Conservation (phyloP, 2,113 vertebrate genomes). For the Sclerurus mexicanus region DNA sequence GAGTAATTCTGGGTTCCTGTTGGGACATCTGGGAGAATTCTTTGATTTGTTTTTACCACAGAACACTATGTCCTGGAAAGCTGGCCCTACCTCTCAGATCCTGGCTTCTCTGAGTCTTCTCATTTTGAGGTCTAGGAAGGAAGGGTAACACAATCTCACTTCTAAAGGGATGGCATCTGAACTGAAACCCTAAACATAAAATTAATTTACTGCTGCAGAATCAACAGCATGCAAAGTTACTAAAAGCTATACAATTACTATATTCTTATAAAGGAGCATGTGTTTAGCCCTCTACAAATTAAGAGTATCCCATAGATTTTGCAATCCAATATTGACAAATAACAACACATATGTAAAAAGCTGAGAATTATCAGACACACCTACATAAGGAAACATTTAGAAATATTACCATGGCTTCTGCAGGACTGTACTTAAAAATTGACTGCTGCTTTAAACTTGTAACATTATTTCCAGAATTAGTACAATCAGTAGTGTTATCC, state of each 20-base stretch:
- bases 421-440: neutral
- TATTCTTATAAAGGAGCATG: neutral
- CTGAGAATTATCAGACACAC: neutral
- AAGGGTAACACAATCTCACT: slow-evolving; percentile 88
- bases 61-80: slow-evolving; percentile 41
- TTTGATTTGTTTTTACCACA: slow-evolving; percentile 41
- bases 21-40: slow-evolving; percentile 71
- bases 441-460: neutral
- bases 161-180: slow-evolving; percentile 93
- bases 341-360: neutral
- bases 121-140: slow-evolving; percentile 83
- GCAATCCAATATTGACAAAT: neutral
- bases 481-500: neutral
- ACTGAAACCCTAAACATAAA: slow-evolving; percentile 84
- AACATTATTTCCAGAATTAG: neutral
- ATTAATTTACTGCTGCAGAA: slow-evolving; percentile 38
- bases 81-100: slow-evolving; percentile 78
- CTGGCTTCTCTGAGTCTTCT: slow-evolving; percentile 78
- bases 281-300: neutral
- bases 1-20: slow-evolving; percentile 66
- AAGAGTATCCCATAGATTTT: neutral
- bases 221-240: neutral
- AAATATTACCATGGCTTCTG: neutral
- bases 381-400: neutral
- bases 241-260: neutral